Conservation (phyloP, 2,113 vertebrate species). For the Toxotes jaculatrix region DNA sequence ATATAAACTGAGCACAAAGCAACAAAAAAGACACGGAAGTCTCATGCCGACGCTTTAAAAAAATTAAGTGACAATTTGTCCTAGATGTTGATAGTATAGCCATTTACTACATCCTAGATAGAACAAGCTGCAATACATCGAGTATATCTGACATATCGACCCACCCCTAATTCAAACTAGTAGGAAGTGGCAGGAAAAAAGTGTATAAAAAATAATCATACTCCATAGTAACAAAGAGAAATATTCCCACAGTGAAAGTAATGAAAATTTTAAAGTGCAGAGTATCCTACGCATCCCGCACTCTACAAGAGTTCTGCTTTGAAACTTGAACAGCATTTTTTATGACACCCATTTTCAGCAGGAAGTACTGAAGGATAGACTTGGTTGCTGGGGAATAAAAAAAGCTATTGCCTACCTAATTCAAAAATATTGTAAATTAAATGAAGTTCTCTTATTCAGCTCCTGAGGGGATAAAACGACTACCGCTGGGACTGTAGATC, state of each 20-base stretch:
- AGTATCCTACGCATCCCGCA: slow-evolving; percentile 7
- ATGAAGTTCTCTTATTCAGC: slow-evolving; percentile 43
- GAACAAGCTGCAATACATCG: no score
- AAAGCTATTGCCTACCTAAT: slow-evolving; percentile 20
- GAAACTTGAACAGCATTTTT: slow-evolving; percentile 26
- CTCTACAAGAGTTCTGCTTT: background rate
- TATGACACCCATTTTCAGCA: slow-evolving; percentile 38
- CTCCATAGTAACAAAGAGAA: slow-evolving; percentile 26
- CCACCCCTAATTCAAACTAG: background rate
- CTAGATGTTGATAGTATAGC: no score
- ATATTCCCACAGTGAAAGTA: slow-evolving; percentile 25
- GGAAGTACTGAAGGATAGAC: slow-evolving; percentile 20
- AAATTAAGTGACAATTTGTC: no score
- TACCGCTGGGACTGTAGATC: slow-evolving; percentile 60
- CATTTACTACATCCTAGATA: no score
- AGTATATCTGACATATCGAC: no score
- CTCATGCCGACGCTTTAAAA: no score
- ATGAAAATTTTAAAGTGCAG: slow-evolving; percentile 29
- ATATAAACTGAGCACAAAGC: no score
- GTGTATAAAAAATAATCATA: slow-evolving; percentile 14
- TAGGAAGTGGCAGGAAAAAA: slow-evolving; percentile 9
- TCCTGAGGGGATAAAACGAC: slow-evolving; percentile 18
- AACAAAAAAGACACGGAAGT: no score
- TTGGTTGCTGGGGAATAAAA: slow-evolving; percentile 20
- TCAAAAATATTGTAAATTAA: slow-evolving; percentile 62